Base-by-base conservation (phyloP, 2,797 vertebrate species). In the Onychomys leucogaster region DNA sequence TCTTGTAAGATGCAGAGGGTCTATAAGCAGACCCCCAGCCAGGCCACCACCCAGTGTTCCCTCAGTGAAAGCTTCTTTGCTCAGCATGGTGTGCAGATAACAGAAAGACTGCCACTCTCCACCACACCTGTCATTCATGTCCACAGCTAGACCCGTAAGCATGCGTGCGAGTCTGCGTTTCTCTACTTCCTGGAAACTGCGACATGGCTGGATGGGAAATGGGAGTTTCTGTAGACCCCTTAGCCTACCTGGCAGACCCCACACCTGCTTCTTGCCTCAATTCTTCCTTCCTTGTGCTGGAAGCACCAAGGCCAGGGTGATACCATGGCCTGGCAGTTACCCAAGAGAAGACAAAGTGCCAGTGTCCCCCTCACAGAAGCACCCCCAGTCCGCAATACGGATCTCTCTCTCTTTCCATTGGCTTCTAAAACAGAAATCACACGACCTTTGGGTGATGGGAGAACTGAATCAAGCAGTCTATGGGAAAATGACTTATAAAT, bases 401-500 rank as follows among this genome's bases (percentile, higher is more conserved):
- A 29, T n/a, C 32, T 23, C 55, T 23, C 29, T 65, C 27, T 11
- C 23, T 29, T 29, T 69, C 6, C 19, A 21, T 77, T 43, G 34
- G 71, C 55, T 92, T 89, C 84, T 75, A 4, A 75, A 81, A 80
- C 11, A 89, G 9, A 91, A 96, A 95, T 85, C 81, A 59, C 19
- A 34, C 19, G 49, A 69, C 52, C 82, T 95, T 88, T 27, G 41
- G 49, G 32, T 32, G 19, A 80, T 46, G 25, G 21, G n/a, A 91
- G 63, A 83, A 92, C 93, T 37, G 77, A 81, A 85, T 17, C 25
- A 90, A 91, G 81, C 12, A n/a, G 69, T 57, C 16, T 49, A 78
- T 46, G 12, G 63, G 14, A 95, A 95, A 91, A 55, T 8, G 43
- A 94, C 49, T 95, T 91, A 76, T 84, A 81, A 96, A 81, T 52